Evolutionary conservation across 2,113 vertebrate genomes (phyloP).

Genomic region (Procavia capensis): DNA sequence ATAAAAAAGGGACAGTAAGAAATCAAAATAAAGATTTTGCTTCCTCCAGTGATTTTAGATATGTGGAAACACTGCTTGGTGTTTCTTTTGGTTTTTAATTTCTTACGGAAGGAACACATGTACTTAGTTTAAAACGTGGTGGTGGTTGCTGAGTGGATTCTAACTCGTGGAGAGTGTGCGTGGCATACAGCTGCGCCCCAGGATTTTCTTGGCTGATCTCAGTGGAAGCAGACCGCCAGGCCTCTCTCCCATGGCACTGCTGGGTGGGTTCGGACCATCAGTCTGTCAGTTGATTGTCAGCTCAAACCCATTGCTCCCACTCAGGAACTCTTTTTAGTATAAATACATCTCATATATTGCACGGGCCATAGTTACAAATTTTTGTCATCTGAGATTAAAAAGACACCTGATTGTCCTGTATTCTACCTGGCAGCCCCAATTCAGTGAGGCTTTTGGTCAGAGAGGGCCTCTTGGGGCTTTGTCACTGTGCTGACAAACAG

Average conservation of each 20-base stretch:
- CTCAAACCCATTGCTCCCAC: no score
- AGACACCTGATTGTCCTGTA: background rate
- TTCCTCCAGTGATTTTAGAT: no score
- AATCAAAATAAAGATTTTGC: background rate
- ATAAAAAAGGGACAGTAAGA: background rate
- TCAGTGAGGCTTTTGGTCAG: background rate
- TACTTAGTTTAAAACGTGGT: background rate
- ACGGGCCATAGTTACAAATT: background rate
- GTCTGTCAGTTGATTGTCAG: no score
- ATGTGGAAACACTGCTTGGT: background rate
- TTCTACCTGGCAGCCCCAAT: background rate
- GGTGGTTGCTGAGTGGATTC: no score
- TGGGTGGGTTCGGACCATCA: no score
- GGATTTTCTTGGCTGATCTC: background rate
- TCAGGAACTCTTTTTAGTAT: no score
- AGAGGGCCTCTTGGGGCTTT: background rate
- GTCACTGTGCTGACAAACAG: background rate
- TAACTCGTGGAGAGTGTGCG: no score
- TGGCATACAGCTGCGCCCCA: background rate
- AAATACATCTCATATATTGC: background rate
- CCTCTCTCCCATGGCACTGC: no score
- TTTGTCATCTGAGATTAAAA: background rate
- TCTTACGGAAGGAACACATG: fast-evolving
- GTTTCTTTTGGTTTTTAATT: background rate
- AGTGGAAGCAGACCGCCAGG: no score